Base-by-base conservation (phyloP, 1,140 invertebrate genomes). In the Drosophila takahashii region DNA sequence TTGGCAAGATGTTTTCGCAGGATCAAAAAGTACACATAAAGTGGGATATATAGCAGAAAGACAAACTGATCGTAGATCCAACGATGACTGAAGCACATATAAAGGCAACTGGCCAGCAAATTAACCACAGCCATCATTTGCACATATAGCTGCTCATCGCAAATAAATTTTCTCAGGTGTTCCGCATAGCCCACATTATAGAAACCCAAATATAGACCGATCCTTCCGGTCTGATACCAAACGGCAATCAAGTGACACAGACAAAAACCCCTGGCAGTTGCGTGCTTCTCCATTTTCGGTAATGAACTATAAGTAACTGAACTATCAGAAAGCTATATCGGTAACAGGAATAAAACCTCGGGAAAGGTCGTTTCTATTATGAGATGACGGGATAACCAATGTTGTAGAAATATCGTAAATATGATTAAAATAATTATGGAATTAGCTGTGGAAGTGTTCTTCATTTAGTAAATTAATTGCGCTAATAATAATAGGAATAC, bases 91-190 rank as follows among this genome's bases (percentile, higher is more conserved):
- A 72, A 42, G 71, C 77, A 77, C 0, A 76, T 56, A 56, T 84
- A 85, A 0, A 26, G 41, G 32, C 79, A 3, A 1, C 65, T 51
- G 27, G 48, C 16, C 1, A 80, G 1, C 39, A 70, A 15, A 32
- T 84, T 57, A 10, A 39, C 18, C 11, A 77, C 6, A 0, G 60
- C 41, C 60, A 85, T 73, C 2, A 85, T 27, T 9, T 84, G 81
- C 11, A 80, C 80, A 9, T 80, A 84, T 0, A 84, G 50, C 18
- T 80, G 81, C 7, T 84, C 81, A 22, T 85, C 81, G 42, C 73
- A 59, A 6, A 53, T 36, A 0, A 84, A 84, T 0, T 22, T 34
- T 0, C 11, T 4, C 4, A 51, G 18, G 3, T 45, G n/a, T 27
- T 74, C 71, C 2, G 56, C 15, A 15, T 64, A 80, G 29, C 76